phyloP scores from a whole-genome alignment of 2,113 vertebrate species.

The Dissostichus mawsoni region DNA sequence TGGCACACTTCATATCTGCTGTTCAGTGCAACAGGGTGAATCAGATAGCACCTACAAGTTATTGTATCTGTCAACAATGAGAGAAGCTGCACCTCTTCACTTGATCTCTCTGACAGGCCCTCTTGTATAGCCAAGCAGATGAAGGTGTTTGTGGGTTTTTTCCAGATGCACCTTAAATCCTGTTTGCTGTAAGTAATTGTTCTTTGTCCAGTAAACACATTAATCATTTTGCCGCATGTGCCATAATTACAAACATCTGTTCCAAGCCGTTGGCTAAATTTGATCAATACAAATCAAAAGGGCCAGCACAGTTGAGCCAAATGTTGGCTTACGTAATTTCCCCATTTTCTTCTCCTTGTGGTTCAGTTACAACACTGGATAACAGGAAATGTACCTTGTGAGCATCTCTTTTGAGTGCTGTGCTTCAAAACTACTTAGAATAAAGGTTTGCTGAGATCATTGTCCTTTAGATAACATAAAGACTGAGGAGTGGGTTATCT shows the following conservation, averaged over 20 bases:
- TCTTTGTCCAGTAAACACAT: constrained; percentile 55
- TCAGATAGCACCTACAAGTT: not conserved
- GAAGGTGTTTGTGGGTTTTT: not conserved
- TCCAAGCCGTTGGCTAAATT: constrained; percentile 35
- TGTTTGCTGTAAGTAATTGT: constrained; percentile 39
- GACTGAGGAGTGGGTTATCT: not conserved
- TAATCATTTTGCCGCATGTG: constrained; percentile 54
- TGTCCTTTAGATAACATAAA: not conserved
- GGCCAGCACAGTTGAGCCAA: constrained; percentile 26
- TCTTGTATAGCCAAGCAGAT: not conserved
- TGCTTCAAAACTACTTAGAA: not conserved
- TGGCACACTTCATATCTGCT: not conserved
- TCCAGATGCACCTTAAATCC: constrained; percentile 11
- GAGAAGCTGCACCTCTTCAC: not conserved
- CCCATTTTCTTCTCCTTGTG: constrained; percentile 34
- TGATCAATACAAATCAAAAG: constrained; percentile 58
- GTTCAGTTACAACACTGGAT: constrained; percentile 14
- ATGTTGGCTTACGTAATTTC: constrained; percentile 48
- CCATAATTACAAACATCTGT: constrained; percentile 66
- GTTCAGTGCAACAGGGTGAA: not conserved
- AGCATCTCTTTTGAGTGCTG: not conserved
- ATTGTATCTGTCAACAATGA: not conserved
- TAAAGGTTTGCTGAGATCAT: not conserved
- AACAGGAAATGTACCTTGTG: not conserved
- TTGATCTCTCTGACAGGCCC: not conserved